Percentiles rank a stretch among this genome's conserved stretches.
phyloP scores from a whole-genome alignment of 2,113 vertebrate species.

The Tetrao urogallus region DNA sequence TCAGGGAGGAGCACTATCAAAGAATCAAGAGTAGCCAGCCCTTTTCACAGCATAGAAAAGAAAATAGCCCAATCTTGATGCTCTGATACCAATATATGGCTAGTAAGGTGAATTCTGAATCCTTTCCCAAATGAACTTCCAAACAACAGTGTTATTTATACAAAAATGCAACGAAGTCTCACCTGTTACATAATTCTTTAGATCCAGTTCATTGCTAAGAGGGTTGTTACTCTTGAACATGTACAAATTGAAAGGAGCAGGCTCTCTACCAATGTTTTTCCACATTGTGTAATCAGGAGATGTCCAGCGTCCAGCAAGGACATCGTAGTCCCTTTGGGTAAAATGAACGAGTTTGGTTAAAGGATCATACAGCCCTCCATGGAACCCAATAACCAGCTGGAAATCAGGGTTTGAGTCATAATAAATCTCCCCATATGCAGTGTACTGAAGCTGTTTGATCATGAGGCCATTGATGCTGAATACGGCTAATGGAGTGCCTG shows the following conservation, averaged over 20 bases:
- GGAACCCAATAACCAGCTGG: constrained; percentile 95
- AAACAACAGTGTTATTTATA: background rate
- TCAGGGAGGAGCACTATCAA: background rate
- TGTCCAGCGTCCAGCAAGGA: constrained; percentile 96
- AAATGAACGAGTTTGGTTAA: constrained; percentile 98
- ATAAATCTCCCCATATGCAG: constrained; percentile 96
- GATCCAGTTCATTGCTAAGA: constrained; percentile 95
- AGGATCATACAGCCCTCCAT: constrained; percentile 95
- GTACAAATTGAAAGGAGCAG: constrained; percentile 94
- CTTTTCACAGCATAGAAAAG: background rate
- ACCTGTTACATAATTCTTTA: constrained; percentile 99
- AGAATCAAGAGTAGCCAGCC: background rate
- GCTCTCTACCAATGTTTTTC: constrained; percentile 95
- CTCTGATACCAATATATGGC: background rate
- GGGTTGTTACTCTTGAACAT: constrained; percentile 99
- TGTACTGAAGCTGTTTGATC: constrained; percentile 99
- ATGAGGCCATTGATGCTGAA: constrained; percentile 99
- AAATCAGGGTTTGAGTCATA: constrained; percentile 97
- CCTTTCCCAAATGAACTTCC: background rate
- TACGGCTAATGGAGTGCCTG: constrained; percentile 93
- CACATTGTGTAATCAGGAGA: constrained; percentile 96
- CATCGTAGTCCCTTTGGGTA: constrained; percentile 96
- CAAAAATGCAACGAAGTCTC: constrained; percentile 32
- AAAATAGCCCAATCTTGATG: background rate
- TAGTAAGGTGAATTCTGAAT: background rate